These are phyloP conservation scores for Pachyrhynchus sulphureomaculatus DNA, from an alignment of 1,140 invertebrate species.

Conservation along the genomic window DNA sequence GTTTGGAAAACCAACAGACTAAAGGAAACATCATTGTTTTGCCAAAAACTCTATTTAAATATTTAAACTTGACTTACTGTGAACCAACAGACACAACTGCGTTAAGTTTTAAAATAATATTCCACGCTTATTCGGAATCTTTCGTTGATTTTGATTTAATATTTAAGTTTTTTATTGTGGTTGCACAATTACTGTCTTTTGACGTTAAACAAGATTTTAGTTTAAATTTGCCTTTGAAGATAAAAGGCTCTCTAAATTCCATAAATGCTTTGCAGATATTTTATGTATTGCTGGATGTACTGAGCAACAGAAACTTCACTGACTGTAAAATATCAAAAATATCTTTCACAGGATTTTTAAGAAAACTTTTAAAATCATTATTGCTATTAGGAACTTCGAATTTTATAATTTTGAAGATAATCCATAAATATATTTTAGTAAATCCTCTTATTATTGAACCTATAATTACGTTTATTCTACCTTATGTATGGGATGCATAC, in stretches of 20 bases:
- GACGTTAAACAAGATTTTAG: conserved; percentile 30
- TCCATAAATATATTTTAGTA: conserved; percentile 36
- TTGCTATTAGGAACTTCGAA: conserved; percentile 31
- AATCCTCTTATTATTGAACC: conserved; percentile 42
- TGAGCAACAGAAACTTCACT: conserved; percentile 27
- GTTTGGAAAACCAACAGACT: conserved; percentile 21
- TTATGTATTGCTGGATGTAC: conserved; percentile 34
- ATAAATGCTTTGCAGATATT: conserved; percentile 29
- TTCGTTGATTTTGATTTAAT: conserved; percentile 30
- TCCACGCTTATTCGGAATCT: conserved; percentile 31
- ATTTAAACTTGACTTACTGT: conserved; percentile 15
- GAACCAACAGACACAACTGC: conserved; percentile 2
- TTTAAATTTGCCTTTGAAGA: conserved; percentile 9
- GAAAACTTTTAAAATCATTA: conserved; percentile 35
- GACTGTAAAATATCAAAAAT: conserved; percentile 28
- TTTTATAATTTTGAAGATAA: conserved; percentile 33
- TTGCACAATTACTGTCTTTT: conserved; percentile 40
- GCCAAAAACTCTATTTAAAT: conserved; percentile 32
- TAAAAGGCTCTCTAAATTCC: conserved; percentile 5
- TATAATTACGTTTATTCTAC: conserved; percentile 29
- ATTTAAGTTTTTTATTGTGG: conserved; percentile 39
- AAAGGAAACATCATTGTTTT: conserved; percentile 7
- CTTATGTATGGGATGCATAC: conserved; percentile 35
- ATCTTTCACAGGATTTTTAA: conserved; percentile 37
- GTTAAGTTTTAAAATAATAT: conserved; percentile 37